A percentile compares a stretch with the other conserved stretches of the same genome.
Conservation (phyloP, 1,140 invertebrate species). For the Drosophila bocki region DNA sequence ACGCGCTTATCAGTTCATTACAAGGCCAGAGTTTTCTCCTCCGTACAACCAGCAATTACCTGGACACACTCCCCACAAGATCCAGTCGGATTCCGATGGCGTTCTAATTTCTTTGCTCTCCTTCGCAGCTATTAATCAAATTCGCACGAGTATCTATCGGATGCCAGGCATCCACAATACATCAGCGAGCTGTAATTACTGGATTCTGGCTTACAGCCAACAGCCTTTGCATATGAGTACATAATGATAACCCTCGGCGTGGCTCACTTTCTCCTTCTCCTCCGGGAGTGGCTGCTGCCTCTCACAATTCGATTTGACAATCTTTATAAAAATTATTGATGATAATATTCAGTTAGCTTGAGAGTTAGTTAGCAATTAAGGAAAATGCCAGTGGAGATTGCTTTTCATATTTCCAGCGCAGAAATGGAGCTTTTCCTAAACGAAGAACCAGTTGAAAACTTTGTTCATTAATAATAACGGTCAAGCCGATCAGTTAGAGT, state of each 20-base stretch:
- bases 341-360: constrained; percentile 25
- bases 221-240: constrained; percentile 33
- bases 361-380: constrained; percentile 29
- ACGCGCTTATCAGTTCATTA: constrained; percentile 80
- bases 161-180: constrained; percentile 35
- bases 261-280: constrained; percentile 54
- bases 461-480: constrained; percentile 24
- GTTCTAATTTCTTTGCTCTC: constrained; percentile 49
- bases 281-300: constrained; percentile 24
- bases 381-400: not conserved
- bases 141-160: constrained; percentile 50
- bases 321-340: constrained; percentile 39
- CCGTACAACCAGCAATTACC: constrained; percentile 27
- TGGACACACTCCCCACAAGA: constrained; percentile 14
- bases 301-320: constrained; percentile 33
- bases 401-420: not conserved
- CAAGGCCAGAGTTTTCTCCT: constrained; percentile 40
- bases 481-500: not conserved
- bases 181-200: constrained; percentile 58
- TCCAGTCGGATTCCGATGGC: constrained; percentile 31
- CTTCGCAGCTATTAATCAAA: constrained; percentile 58
- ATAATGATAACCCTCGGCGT: constrained; percentile 65
- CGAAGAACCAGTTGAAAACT: constrained; percentile 12
- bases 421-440: constrained; percentile 1
- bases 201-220: constrained; percentile 28